Evolutionary conservation across 2,113 vertebrate species (phyloP), one percentile per base, ranked within the genome.

Genomic region (Microcebus tavaratra): DNA sequence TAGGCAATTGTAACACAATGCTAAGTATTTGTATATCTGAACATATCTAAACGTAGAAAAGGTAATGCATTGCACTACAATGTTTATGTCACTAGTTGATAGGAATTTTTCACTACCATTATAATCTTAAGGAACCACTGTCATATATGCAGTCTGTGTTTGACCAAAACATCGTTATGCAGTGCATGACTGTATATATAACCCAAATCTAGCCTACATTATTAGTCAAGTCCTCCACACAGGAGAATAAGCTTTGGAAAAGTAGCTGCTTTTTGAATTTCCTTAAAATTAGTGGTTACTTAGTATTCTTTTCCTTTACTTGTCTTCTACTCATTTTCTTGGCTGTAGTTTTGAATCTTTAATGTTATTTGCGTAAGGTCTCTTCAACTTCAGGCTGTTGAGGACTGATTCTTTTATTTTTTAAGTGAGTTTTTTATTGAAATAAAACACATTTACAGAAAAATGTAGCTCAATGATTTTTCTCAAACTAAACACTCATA

Each of bases 401-500:
- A 88, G 59, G 45, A 88, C 50, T 13, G 23, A 20, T 82, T 91
- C 14, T 79, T 90, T 75, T 45, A 34, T 31, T 73, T 72, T 75
- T 79, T 68, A 39, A 87, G 23, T 93, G 89, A 95, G 65, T 27
- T 68, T 96, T 97, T 90, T 78, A 94, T 76, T 95, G 42, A 83
- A 83, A 82, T 92, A 90, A 94, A 97, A 79, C 42, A 81, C 78
- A 50, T 13, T 53, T 50, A 65, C 36, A 92, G 75, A 90, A 90
- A 89, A 91, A 59, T 81, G 90, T 6, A 94, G 88, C 55, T 94
- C 34, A 85, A 8, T 68, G 57, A 50, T 45, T 42, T 88, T 94
- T 94, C 53, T 45, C 63, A 96, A 96, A 90, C 29, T 73, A 72
- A 97, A 82, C 18, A 86, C 42, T 15, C n/a, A 31, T 18, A 34